These are phyloP conservation scores for Trachelipus rathkii DNA, from an alignment of 1,140 invertebrate species.

Conservation along the genomic window DNA sequence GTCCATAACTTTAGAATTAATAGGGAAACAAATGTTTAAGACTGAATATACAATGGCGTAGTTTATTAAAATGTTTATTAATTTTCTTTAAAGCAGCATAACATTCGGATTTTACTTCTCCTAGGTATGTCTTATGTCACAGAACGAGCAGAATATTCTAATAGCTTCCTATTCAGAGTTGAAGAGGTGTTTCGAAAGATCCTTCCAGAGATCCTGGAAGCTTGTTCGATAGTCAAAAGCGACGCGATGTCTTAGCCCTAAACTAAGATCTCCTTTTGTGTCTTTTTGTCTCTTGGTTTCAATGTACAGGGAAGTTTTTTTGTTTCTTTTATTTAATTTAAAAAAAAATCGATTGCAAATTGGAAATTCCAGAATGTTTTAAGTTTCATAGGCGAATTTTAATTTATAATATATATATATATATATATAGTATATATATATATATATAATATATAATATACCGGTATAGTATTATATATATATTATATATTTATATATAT, in stretches of 20 bases:
- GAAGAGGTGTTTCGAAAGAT: conserved; percentile 87
- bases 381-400: too few species aligned
- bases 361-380: too few species aligned
- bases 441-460: too few species aligned
- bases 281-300: too few species aligned
- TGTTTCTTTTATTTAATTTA: too few species aligned
- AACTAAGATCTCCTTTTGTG: neutral
- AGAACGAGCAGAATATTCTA: conserved; percentile 91
- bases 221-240: conserved; percentile 41
- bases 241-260: neutral
- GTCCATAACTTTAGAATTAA: neutral
- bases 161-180: conserved; percentile 91
- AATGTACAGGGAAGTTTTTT: too few species aligned
- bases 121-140: conserved; percentile 88
- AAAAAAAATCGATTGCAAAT: too few species aligned
- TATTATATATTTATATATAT: too few species aligned
- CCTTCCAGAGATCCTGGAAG: conserved; percentile 77
- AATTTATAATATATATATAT: too few species aligned
- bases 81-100: neutral
- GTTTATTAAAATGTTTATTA: neutral
- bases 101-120: conserved; percentile 42
- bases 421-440: too few species aligned
- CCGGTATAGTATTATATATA: too few species aligned
- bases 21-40: neutral
- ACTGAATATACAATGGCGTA: neutral